These are phyloP conservation scores for Drosophila teissieri DNA, from an alignment of 1,140 invertebrate species.

Conservation along the genomic window DNA sequence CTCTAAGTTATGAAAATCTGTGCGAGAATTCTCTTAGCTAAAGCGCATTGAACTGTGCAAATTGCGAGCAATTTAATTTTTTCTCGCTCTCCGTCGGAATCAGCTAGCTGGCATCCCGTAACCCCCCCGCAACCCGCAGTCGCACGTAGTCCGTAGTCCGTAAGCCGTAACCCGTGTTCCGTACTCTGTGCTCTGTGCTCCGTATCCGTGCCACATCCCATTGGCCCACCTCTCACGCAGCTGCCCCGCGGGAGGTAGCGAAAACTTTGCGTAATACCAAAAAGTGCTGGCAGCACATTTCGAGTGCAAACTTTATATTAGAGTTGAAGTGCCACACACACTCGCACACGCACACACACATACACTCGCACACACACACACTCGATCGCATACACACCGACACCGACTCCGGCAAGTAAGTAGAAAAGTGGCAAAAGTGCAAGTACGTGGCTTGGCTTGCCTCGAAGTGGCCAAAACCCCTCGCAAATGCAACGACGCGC, in stretches of 20 bases:
- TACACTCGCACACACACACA: neutral
- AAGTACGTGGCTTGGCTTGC: constrained; percentile 69
- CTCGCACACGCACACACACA: constrained; percentile 30
- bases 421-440: constrained; percentile 72
- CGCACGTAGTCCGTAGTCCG: neutral
- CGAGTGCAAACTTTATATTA: constrained; percentile 82
- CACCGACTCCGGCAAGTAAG: constrained; percentile 52
- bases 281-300: constrained; percentile 82
- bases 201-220: constrained; percentile 13
- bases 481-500: constrained; percentile 9
- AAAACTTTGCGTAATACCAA: constrained; percentile 82
- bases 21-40: constrained; percentile 72
- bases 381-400: no score
- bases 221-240: constrained; percentile 40
- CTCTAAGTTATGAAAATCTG: constrained; percentile 81
- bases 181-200: constrained; percentile 3
- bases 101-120: constrained; percentile 40
- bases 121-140: neutral
- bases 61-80: constrained; percentile 83
- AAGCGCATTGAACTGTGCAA: constrained; percentile 83
- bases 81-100: constrained; percentile 41
- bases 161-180: constrained; percentile 6
- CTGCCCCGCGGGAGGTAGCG: constrained; percentile 51
- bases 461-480: neutral
- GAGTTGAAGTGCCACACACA: constrained; percentile 77